Evolutionary conservation across 2,888 invertebrate species (phyloP).

Genomic region (Idaea dimidiata): DNA sequence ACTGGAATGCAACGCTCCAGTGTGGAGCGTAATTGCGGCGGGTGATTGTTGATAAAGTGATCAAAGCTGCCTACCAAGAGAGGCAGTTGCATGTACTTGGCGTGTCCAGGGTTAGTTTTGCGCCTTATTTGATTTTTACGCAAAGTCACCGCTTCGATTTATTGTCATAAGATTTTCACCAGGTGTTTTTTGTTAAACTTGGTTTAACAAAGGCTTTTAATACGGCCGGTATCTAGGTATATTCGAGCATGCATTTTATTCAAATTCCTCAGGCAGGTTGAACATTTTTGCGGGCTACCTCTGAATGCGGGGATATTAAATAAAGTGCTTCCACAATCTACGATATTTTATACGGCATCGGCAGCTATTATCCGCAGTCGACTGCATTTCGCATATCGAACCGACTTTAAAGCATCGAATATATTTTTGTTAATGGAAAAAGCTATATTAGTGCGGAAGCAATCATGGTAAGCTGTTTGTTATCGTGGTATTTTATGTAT

Average conservation of each 20-base stretch:
- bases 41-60: no score
- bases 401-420: slow-evolving; percentile 11
- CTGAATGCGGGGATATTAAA: slow-evolving; percentile 19
- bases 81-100: no score
- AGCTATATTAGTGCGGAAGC: neutral
- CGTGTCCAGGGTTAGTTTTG: no score
- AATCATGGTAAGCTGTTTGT: neutral
- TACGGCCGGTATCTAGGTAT: neutral
- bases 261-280: slow-evolving; percentile 1
- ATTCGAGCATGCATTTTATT: slow-evolving; percentile 8
- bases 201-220: no score
- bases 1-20: no score
- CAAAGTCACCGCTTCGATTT: no score
- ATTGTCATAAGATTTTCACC: no score
- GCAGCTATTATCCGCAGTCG: slow-evolving; percentile 21
- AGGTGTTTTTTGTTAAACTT: no score
- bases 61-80: no score
- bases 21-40: no score
- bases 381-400: slow-evolving; percentile 23
- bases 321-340: slow-evolving; percentile 22
- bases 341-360: slow-evolving; percentile 13
- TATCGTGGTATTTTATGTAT: neutral
- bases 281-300: slow-evolving; percentile 8
- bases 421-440: slow-evolving; percentile 1
- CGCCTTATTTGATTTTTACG: no score